These are phyloP conservation scores for Lasioglossum calceatum DNA, from an alignment of 2,888 invertebrate species.

Conservation along the genomic window DNA sequence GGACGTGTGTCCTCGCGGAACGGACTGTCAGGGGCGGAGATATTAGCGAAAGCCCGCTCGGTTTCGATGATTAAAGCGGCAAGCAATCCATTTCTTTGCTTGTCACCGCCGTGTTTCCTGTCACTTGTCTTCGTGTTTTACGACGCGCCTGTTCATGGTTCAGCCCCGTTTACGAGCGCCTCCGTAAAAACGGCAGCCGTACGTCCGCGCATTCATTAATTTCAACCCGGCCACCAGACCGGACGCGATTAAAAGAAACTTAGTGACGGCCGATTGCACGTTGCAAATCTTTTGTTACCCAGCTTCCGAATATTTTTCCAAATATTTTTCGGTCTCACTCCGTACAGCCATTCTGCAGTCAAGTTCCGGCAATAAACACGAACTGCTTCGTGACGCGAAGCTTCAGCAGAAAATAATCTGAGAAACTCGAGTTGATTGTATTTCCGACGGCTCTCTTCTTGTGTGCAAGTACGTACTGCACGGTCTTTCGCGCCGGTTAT, in stretches of 20 bases:
- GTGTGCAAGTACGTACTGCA: neutral
- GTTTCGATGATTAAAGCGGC: slow-evolving; percentile 55
- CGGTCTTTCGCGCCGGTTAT: slow-evolving; percentile 30
- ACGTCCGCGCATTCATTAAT: slow-evolving; percentile 54
- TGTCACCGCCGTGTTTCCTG: slow-evolving; percentile 59
- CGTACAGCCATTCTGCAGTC: too few species aligned
- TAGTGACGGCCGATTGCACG: slow-evolving; percentile 18
- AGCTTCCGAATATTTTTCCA: neutral
- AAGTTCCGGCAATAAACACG: slow-evolving; percentile 25
- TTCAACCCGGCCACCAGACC: slow-evolving; percentile 17
- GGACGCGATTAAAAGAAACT: slow-evolving; percentile 22
- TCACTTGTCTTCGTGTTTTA: slow-evolving; percentile 60
- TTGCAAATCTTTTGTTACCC: slow-evolving; percentile 1
- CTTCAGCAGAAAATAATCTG: slow-evolving; percentile 30
- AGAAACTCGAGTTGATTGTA: slow-evolving; percentile 41
- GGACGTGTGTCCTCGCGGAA: slow-evolving; percentile 8
- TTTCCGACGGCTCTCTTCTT: slow-evolving; percentile 21
- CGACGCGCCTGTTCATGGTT: slow-evolving; percentile 34
- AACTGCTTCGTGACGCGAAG: slow-evolving; percentile 42
- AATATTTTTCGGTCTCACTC: neutral
- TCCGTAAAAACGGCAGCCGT: slow-evolving; percentile 46
- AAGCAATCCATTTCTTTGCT: slow-evolving; percentile 52
- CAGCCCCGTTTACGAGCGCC: slow-evolving; percentile 48
- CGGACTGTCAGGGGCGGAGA: neutral
- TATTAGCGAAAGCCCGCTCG: slow-evolving; percentile 9